Evolutionary conservation across 2,888 invertebrate species (phyloP).

Genomic region (Resseliella maxima): DNA sequence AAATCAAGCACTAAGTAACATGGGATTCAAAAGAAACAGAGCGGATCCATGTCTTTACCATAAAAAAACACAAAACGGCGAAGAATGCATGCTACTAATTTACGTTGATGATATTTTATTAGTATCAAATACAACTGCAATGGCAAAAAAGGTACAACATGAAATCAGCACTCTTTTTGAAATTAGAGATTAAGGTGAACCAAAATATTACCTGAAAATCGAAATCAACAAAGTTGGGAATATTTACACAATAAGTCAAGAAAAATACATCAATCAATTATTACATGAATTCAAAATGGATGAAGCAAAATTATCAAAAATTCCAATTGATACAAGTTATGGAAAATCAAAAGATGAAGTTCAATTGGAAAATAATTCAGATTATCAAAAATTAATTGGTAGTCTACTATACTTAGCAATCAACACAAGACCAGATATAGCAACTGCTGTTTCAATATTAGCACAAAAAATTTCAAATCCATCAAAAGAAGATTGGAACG

Average conservation of each 20-base stretch:
- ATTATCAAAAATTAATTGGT: slow-evolving; percentile 59
- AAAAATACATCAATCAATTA: slow-evolving; percentile 58
- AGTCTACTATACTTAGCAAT: slow-evolving; percentile 60
- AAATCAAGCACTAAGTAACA: slow-evolving; percentile 56
- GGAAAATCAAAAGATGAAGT: not conserved
- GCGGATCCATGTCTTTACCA: slow-evolving; percentile 59
- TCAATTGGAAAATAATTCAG: not conserved
- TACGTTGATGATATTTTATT: slow-evolving; percentile 57
- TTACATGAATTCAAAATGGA: slow-evolving; percentile 58
- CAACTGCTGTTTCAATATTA: slow-evolving; percentile 60
- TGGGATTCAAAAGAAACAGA: slow-evolving; percentile 57
- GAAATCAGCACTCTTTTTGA: not conserved
- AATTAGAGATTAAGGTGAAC: not conserved
- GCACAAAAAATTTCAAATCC: slow-evolving; percentile 61
- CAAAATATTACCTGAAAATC: not conserved
- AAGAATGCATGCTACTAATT: slow-evolving; percentile 57
- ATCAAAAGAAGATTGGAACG: too few species aligned
- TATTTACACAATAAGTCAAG: slow-evolving; percentile 58
- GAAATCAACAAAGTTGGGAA: slow-evolving; percentile 54
- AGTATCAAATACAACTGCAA: too few species aligned
- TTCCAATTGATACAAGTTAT: not conserved
- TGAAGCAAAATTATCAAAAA: not conserved
- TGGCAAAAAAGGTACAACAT: too few species aligned
- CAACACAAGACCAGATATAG: slow-evolving; percentile 61
- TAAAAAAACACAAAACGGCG: slow-evolving; percentile 46